Evolutionary conservation across 2,113 vertebrate genomes (phyloP), one percentile per base, ranked within the genome.

Genomic region (Sialia sialis): DNA sequence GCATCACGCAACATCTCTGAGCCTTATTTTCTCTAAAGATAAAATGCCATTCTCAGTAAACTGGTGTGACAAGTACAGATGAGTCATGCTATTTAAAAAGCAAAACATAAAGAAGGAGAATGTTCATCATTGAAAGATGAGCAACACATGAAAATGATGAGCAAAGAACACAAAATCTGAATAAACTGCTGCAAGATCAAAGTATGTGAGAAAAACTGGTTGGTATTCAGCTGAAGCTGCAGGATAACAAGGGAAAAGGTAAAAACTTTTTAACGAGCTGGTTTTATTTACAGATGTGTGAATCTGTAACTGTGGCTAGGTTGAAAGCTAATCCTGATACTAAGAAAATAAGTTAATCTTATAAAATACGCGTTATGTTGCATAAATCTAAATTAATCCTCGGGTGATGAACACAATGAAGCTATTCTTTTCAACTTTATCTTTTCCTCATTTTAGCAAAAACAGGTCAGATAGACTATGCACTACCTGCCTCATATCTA

Each of bases 11-110:
- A 67, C 30, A 87, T 93, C 66, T 82, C 46, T 44, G 75, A 82
- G 62, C 27, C 44, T 87, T 78, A 56, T 60, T 92, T 96, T 90
- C 56, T 72, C 62, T 62, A 70, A 84, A 89, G 64, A 59, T 48
- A 84, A 86, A 96, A 81, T 54, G 60, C 41, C 62, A 59, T 72
- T 92, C 75, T 83, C 55, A 60, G 91, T 89, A 87, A 94, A 84
- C 60, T 78, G 41, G 30, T 54, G 41, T 84, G 95, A 91, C 73
- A 92, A 48, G 39, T 54, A 72, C 46, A 64, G 83, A 90, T 86
- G 90, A 94, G 63, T 94, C 83, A 93, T 0, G 0, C 48, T 78
- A 84, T 72, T 86, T 75, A 72, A 89, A 68, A 56, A 82, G 52
- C 52, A 72, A 91, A 96, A 84, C 56, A 73, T 44, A 64, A 75